Percentiles rank a stretch among this genome's conserved stretches.
phyloP scores from a whole-genome alignment of 1,140 invertebrate genomes.

The Drosophila busckii region DNA sequence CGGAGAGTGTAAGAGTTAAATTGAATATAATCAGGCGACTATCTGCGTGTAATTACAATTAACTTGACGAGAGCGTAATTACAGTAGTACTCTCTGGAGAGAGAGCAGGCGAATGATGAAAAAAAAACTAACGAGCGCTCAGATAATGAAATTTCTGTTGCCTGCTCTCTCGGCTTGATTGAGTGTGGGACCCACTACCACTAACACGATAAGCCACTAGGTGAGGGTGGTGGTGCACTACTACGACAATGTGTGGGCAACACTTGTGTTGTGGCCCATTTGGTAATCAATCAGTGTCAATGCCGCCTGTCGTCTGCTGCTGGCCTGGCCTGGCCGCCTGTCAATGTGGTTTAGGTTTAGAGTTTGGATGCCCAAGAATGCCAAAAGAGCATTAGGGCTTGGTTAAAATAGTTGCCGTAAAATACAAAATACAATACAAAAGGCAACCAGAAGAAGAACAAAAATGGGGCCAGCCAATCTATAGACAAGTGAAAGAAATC shows the following conservation, averaged over 20 bases:
- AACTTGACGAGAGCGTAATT: slow-evolving; percentile 21
- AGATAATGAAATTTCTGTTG: slow-evolving; percentile 69
- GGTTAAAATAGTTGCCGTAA: slow-evolving; percentile 17
- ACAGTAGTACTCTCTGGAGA: not conserved
- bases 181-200: slow-evolving; percentile 19
- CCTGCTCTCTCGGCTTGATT: slow-evolving; percentile 12
- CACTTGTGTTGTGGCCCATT: slow-evolving; percentile 67
- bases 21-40: slow-evolving; percentile 73
- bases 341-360: slow-evolving; percentile 51
- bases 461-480: slow-evolving; percentile 57
- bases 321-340: too few relatives aligned
- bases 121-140: slow-evolving; percentile 58
- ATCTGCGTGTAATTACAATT: slow-evolving; percentile 75
- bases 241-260: too few relatives aligned
- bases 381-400: too few relatives aligned
- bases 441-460: slow-evolving; percentile 19
- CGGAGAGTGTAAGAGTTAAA: slow-evolving; percentile 9
- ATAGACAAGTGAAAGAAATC: slow-evolving; percentile 68
- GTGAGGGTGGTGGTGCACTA: slow-evolving; percentile 47
- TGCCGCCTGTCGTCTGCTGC: slow-evolving; percentile 39
- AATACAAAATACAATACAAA: too few relatives aligned
- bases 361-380: not conserved
- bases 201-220: slow-evolving; percentile 13
- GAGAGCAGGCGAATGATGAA: slow-evolving; percentile 6
- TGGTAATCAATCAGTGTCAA: slow-evolving; percentile 77